These are phyloP conservation scores for Thamnophis elegans DNA, from an alignment of 2,797 vertebrate genomes.

Conservation along the genomic window DNA sequence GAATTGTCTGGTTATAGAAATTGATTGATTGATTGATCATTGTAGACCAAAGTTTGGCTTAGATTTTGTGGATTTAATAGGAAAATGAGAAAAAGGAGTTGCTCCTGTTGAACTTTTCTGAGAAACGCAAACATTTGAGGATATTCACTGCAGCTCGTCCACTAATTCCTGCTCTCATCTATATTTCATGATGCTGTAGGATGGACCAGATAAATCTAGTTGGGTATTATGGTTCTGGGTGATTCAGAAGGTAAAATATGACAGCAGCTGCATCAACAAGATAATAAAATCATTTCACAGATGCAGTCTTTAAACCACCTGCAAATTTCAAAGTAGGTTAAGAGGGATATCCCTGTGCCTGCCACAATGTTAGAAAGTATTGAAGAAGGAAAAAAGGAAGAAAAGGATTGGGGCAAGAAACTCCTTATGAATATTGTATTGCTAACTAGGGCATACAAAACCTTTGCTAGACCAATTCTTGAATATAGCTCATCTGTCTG, in stretches of 20 bases:
- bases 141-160: not conserved
- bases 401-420: too few species aligned
- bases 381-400: not conserved
- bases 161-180: not conserved
- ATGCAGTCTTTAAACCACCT: not conserved
- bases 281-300: not conserved
- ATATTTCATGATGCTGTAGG: not conserved
- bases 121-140: not conserved
- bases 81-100: not conserved
- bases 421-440: too few species aligned
- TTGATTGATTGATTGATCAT: not conserved
- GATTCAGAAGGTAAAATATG: not conserved
- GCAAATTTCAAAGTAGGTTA: not conserved
- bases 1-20: not conserved
- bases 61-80: not conserved
- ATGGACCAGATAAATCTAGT: not conserved
- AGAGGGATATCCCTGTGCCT: not conserved
- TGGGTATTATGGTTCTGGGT: not conserved
- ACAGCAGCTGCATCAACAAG: not conserved
- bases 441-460: too few species aligned
- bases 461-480: too few species aligned
- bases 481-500: too few species aligned
- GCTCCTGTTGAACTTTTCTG: not conserved
- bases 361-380: not conserved
- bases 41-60: not conserved